Evolutionary conservation across 2,888 invertebrate genomes (phyloP), one percentile per base, ranked within the genome.

Genomic region (Hirtodrosophila alboralis): DNA sequence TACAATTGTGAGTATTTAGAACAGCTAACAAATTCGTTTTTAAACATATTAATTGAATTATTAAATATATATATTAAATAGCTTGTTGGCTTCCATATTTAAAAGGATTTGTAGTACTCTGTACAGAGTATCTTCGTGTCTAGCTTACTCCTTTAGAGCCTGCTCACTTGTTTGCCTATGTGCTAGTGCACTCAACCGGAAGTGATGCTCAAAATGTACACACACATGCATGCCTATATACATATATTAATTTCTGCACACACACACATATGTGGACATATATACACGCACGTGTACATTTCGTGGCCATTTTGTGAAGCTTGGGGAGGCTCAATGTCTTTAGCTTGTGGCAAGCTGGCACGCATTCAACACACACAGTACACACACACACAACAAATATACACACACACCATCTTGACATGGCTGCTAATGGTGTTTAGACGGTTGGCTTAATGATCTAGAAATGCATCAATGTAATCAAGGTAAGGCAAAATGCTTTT

Each of bases 391-490:
- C 21, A 26, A 41, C 27, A 45, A 31, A 14, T 14, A 27, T 9
- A 47, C 12, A 13, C 33, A 51, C 9, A 47, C n/a, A 13, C 36
- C 18, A 62, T 41, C 37, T 66, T 66, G 44, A 53, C 47, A 49
- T 56, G 63, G 13, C 52, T 63, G 57, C 64, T 85, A 79, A 87
- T 87, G 81, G 66, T 74, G 71, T 66, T 84, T 75, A 71, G 69
- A 52, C 62, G 66, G 66, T 51, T 68, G 66, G 75, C 63, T 73
- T 85, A 87, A 85, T 87, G 84, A 73, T 74, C 75, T 71, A 81
- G 84, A 85, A 85, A 84, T 80, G 78, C 86, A 81, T 76, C 80
- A 76, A 75, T 69, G 70, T 77, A 87, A 79, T 83, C 73, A 80
- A 87, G 86, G 80, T 85, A 38, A 53, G 57, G 33, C 65, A 58